Percentiles rank a stretch among this genome's conserved stretches.
These are phyloP conservation scores for Rhodophaea formosa DNA, from an alignment of 2,888 invertebrate species.

Conservation along the genomic window DNA sequence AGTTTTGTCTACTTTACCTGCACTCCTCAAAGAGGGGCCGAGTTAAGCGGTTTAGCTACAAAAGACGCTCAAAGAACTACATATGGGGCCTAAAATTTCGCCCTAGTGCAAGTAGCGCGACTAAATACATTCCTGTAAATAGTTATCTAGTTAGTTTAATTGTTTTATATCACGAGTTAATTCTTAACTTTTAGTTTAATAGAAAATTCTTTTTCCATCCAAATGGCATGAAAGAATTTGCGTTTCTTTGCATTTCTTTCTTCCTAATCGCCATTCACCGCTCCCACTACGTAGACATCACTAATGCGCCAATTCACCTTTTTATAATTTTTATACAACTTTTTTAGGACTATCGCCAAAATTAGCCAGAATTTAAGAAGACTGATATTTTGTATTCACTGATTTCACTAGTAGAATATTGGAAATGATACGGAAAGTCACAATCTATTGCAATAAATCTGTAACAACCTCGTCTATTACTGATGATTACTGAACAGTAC, in stretches of 20 bases:
- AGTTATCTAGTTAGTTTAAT: conserved; percentile 37
- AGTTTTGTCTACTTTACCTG: no score
- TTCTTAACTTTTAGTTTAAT: conserved; percentile 22
- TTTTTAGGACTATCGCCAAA: conserved; percentile 36
- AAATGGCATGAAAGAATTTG: conserved; percentile 11
- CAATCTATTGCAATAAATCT: conserved; percentile 29
- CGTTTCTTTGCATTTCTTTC: conserved; percentile 44
- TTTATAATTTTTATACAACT: conserved; percentile 9
- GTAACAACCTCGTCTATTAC: conserved; percentile 48
- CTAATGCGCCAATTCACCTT: conserved; percentile 1
- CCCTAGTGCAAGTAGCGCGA: conserved; percentile 24
- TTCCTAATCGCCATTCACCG: conserved; percentile 34
- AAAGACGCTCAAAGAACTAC: conserved; percentile 13
- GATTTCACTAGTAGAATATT: conserved; percentile 2
- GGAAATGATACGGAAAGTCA: background rate
- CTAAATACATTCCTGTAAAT: conserved; percentile 65
- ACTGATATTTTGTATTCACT: conserved; percentile 42
- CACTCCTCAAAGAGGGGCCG: no score
- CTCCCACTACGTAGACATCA: conserved; percentile 5
- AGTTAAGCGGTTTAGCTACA: background rate
- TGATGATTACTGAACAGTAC: conserved; percentile 57
- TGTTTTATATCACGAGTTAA: conserved; percentile 31
- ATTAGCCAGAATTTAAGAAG: conserved; percentile 37
- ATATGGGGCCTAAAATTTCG: conserved; percentile 13
- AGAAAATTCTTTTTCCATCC: conserved; percentile 12